Conservation (phyloP, 2,113 vertebrate genomes). For the Callipepla californica region DNA sequence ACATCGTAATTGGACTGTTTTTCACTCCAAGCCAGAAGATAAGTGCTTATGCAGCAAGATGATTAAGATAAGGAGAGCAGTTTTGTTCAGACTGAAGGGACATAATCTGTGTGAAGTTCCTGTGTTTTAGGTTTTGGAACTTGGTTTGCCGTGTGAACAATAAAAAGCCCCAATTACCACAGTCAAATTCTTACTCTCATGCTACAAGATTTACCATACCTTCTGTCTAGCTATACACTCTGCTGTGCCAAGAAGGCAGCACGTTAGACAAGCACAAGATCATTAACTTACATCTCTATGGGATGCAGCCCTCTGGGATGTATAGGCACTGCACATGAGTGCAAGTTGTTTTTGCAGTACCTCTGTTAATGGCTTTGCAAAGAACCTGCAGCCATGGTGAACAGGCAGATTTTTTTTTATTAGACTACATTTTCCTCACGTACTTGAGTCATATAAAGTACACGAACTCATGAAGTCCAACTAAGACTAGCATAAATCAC, state of each 20-base stretch:
- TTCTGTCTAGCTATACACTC: not conserved
- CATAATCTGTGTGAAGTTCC: not conserved
- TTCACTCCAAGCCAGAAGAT: constrained; percentile 19
- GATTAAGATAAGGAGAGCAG: not conserved
- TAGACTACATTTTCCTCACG: constrained; percentile 15
- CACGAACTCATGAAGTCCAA: constrained; percentile 55
- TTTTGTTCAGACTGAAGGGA: not conserved
- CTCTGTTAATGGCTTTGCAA: constrained; percentile 17
- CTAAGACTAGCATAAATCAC: constrained; percentile 60
- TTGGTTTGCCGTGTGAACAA: not conserved
- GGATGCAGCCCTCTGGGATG: constrained; percentile 35
- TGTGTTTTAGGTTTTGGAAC: not conserved
- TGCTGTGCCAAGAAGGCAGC: not conserved
- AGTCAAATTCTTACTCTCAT: not conserved
- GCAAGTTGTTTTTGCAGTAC: not conserved
- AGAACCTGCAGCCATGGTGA: not conserved
- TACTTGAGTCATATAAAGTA: constrained; percentile 55
- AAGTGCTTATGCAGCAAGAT: constrained; percentile 11
- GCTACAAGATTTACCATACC: not conserved
- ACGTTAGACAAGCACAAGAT: not conserved
- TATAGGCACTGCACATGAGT: not conserved
- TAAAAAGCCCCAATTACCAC: not conserved
- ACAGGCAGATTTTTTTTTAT: constrained; percentile 61
- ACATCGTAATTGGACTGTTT: constrained; percentile 12
- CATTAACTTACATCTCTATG: not conserved